phyloP scores from a whole-genome alignment of 2,888 invertebrate species.

The Drosophila colorata region DNA sequence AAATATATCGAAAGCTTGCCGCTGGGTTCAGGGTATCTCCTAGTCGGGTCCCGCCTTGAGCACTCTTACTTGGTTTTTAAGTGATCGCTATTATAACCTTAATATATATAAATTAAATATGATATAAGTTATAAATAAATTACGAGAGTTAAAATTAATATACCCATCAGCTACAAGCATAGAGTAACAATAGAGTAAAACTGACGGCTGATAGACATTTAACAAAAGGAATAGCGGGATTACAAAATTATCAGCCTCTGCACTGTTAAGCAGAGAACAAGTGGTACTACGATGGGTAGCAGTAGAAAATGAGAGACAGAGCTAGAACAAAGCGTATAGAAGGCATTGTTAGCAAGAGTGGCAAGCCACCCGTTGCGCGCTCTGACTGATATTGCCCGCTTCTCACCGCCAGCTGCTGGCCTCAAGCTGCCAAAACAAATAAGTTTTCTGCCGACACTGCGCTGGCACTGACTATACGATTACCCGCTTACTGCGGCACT shows the following conservation, averaged over 20 bases:
- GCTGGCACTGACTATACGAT: conserved; percentile 20
- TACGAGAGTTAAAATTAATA: not conserved
- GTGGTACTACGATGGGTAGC: conserved; percentile 4
- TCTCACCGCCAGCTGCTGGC: conserved; percentile 46
- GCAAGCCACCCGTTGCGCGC: conserved; percentile 18
- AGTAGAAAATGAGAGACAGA: conserved; percentile 5
- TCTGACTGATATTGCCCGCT: conserved; percentile 25
- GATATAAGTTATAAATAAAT: not conserved
- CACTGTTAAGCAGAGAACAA: conserved; percentile 5
- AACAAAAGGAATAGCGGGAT: conserved; percentile 25
- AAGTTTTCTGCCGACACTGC: conserved; percentile 34
- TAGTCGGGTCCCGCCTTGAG: too few relatives aligned
- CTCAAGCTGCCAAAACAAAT: conserved; percentile 65
- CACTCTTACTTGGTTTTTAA: too few relatives aligned
- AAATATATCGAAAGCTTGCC: too few relatives aligned
- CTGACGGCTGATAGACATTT: conserved; percentile 58
- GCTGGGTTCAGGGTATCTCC: too few relatives aligned
- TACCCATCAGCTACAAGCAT: not conserved
- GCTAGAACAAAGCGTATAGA: conserved; percentile 34
- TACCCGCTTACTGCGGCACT: conserved; percentile 28
- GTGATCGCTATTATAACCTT: too few relatives aligned
- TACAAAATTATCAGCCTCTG: conserved; percentile 14
- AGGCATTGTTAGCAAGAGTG: conserved; percentile 38
- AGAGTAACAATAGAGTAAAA: not conserved
- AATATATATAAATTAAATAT: too few relatives aligned